Conservation (phyloP, 2,797 vertebrate genomes). For the Neosilurus mollespiculum region DNA sequence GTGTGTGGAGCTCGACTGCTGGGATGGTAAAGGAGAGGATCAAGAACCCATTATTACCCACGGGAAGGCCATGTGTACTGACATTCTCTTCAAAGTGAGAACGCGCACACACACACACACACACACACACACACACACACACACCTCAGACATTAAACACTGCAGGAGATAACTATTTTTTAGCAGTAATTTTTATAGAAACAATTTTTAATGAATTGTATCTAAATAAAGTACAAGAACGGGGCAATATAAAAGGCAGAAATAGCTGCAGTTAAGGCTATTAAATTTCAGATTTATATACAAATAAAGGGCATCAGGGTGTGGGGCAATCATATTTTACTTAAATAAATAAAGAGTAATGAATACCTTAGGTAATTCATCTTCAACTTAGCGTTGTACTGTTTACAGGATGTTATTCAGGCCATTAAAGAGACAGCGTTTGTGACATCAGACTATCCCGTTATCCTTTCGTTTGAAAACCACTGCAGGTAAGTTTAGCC, state of each 20-base stretch:
- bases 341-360: constrained; percentile 21
- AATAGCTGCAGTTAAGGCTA: not conserved
- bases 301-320: not conserved
- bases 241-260: not conserved
- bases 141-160: not conserved
- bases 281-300: not conserved
- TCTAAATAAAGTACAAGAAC: not conserved
- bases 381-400: constrained; percentile 4
- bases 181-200: not conserved
- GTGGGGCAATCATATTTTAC: not conserved
- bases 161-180: not conserved
- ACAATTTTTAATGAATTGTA: not conserved
- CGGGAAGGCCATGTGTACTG: constrained; percentile 98
- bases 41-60: constrained; percentile 99
- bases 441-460: constrained; percentile 91
- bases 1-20: constrained; percentile 97
- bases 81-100: constrained; percentile 95
- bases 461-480: constrained; percentile 98
- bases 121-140: not conserved
- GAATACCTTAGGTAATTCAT: not conserved
- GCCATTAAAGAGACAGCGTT: constrained; percentile 98
- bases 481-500: constrained; percentile 87
- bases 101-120: not conserved
- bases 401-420: constrained; percentile 91
- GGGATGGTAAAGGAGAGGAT: constrained; percentile 99